Evolutionary conservation across 2,113 vertebrate genomes (phyloP).

Genomic region (Oncorhynchus keta): DNA sequence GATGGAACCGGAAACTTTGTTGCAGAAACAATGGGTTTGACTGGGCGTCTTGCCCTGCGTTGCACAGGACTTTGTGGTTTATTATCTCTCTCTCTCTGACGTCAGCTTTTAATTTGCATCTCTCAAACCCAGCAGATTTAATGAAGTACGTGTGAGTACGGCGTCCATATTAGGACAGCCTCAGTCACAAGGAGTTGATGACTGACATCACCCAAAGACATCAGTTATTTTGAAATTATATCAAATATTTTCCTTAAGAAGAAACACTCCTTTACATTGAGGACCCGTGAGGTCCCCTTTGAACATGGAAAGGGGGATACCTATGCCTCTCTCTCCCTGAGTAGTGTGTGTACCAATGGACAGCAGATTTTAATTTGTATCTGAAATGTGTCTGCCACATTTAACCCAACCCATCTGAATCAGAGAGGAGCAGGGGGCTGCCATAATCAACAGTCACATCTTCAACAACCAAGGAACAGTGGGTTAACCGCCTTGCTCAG

Average conservation of each 20-base stretch:
- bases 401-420: too few relatives aligned
- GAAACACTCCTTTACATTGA: not conserved
- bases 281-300: not conserved
- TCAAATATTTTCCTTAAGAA: not conserved
- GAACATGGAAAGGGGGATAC: not conserved
- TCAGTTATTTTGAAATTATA: not conserved
- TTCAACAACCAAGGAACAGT: too few relatives aligned
- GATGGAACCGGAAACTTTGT: constrained; percentile 10
- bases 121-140: too few relatives aligned
- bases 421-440: too few relatives aligned
- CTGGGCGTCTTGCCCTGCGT: not conserved
- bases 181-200: not conserved
- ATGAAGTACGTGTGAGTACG: not conserved
- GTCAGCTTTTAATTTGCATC: too few relatives aligned
- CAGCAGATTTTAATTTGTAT: too few relatives aligned
- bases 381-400: too few relatives aligned
- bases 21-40: not conserved
- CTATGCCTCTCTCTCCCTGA: too few relatives aligned
- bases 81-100: too few relatives aligned
- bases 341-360: too few relatives aligned
- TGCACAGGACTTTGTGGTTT: not conserved
- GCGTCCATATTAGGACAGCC: not conserved
- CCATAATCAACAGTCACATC: too few relatives aligned
- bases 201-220: not conserved
- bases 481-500: too few relatives aligned